A percentile compares a stretch with the other conserved stretches of the same genome.
Conservation (phyloP, 2,797 vertebrate genomes). For the Diceros bicornis region DNA sequence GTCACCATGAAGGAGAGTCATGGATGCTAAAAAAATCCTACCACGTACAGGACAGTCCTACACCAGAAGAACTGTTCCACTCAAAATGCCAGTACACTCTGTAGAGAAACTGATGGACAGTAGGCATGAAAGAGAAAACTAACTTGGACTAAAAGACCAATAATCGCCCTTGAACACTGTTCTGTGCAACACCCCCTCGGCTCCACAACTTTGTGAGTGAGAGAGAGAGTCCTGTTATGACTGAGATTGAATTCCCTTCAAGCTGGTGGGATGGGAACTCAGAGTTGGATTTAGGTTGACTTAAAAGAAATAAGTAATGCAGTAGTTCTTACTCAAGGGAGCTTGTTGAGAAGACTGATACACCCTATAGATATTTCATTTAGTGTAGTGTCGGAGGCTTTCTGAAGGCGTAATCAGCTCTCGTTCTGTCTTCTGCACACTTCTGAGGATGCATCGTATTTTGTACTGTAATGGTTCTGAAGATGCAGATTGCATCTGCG, state of each 20-base stretch:
- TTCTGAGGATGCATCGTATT: neutral
- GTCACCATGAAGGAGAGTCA: neutral
- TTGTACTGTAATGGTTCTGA: neutral
- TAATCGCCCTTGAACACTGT: neutral
- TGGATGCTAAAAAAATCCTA: conserved; percentile 17
- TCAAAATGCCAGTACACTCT: neutral
- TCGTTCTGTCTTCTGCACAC: neutral
- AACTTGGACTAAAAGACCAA: neutral
- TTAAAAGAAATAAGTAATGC: neutral
- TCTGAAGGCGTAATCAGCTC: neutral
- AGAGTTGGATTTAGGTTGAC: neutral
- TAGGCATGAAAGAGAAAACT: neutral
- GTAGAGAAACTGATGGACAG: neutral
- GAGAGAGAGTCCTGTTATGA: neutral
- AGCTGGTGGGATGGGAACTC: neutral
- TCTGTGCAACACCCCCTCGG: neutral
- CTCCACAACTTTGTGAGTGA: neutral
- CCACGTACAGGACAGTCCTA: neutral
- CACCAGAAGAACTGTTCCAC: neutral
- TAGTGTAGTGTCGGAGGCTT: neutral
- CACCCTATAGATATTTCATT: neutral
- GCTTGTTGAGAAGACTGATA: neutral
- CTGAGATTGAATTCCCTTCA: neutral
- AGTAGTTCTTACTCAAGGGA: neutral
- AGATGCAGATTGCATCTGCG: neutral